Conservation (phyloP, 2,888 invertebrate genomes). For the Petrophora chlorosata region DNA sequence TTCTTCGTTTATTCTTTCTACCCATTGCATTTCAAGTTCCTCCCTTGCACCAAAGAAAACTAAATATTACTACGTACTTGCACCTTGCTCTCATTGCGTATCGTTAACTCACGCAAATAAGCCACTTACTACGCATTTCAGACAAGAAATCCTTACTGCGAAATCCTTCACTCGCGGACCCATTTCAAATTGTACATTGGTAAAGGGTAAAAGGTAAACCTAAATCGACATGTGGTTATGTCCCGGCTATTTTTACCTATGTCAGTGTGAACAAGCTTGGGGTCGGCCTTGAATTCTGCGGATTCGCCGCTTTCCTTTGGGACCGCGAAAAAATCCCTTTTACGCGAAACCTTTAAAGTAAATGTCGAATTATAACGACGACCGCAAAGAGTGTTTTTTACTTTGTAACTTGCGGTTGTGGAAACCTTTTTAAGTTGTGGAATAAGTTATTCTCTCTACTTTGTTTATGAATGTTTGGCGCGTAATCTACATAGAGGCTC, state of each 20-base stretch:
- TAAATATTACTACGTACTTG: too few relatives aligned
- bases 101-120: too few relatives aligned
- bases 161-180: background rate
- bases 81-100: too few relatives aligned
- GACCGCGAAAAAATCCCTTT: constrained; percentile 23
- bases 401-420: constrained; percentile 4
- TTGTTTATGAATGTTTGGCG: too few relatives aligned
- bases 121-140: too few relatives aligned
- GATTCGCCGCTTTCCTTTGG: constrained; percentile 22
- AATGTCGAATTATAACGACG: constrained; percentile 20
- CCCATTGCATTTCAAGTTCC: too few relatives aligned
- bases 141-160: too few relatives aligned
- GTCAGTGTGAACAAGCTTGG: constrained; percentile 5
- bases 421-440: constrained; percentile 1
- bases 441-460: background rate
- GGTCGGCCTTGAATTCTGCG: constrained; percentile 16
- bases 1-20: too few relatives aligned
- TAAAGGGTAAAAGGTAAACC: background rate
- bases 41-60: too few relatives aligned
- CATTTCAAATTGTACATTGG: background rate
- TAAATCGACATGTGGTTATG: constrained; percentile 10
- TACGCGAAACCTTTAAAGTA: constrained; percentile 22
- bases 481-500: too few relatives aligned
- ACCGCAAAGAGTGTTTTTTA: constrained; percentile 20
- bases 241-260: constrained; percentile 15